These are phyloP conservation scores for Drosophila setosimentum DNA, from an alignment of 2,888 invertebrate genomes.

Conservation along the genomic window DNA sequence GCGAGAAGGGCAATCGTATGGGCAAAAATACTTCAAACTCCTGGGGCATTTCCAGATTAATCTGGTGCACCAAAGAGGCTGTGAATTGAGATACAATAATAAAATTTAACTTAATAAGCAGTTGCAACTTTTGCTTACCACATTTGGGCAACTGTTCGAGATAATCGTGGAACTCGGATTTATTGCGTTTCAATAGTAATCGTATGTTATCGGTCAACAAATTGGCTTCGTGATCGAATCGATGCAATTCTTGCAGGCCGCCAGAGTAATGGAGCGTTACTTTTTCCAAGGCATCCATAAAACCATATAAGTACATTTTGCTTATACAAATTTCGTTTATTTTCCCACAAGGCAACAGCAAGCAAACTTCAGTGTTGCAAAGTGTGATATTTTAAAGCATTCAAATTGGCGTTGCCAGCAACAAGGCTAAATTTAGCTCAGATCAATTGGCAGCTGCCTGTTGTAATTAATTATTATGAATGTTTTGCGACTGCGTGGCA, in stretches of 20 bases:
- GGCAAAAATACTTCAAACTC: conserved; percentile 57
- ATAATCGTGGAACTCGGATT: neutral
- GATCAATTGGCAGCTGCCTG: neutral
- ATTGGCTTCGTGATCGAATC: neutral
- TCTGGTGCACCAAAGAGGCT: conserved; percentile 39
- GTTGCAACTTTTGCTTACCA: conserved; percentile 25
- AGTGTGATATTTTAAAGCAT: neutral
- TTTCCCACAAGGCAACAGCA: neutral
- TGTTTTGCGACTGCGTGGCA: neutral
- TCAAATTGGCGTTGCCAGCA: neutral
- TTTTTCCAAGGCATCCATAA: neutral
- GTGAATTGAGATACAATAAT: neutral
- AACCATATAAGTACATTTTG: neutral
- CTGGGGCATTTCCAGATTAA: conserved; percentile 43
- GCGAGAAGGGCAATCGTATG: conserved; percentile 36
- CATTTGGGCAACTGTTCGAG: conserved; percentile 20
- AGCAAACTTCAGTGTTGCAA: neutral
- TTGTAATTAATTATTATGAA: neutral
- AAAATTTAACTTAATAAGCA: neutral
- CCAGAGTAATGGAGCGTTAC: accelerated
- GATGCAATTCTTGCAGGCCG: neutral
- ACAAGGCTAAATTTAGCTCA: too few relatives aligned
- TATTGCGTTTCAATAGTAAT: neutral
- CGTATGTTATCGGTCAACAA: accelerated
- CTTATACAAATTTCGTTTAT: neutral